Conservation (phyloP, 2,888 invertebrate species). For the Chloroclysta siterata region DNA sequence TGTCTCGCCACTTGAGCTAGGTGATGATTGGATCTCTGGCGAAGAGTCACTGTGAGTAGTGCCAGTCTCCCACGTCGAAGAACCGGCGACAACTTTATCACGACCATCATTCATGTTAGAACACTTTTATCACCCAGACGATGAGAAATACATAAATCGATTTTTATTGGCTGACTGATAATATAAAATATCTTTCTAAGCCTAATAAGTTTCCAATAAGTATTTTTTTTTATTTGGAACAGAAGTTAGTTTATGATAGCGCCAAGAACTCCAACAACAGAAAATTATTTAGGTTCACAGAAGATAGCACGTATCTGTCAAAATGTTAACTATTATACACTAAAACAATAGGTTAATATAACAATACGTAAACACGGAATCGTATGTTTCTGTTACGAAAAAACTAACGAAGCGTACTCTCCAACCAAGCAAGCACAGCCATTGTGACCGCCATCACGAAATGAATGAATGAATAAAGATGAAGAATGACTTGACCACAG, state of each 20-base stretch:
- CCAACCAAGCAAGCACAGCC: slow-evolving; percentile 58
- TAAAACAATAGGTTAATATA: slow-evolving; percentile 40
- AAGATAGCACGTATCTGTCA: slow-evolving; percentile 48
- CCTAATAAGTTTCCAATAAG: slow-evolving; percentile 67
- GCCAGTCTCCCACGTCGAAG: slow-evolving; percentile 77
- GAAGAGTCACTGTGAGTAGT: slow-evolving; percentile 73
- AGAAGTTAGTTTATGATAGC: slow-evolving; percentile 52
- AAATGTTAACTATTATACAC: slow-evolving; percentile 38
- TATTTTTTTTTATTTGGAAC: slow-evolving; percentile 61
- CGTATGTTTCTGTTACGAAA: slow-evolving; percentile 59
- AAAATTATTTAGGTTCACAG: slow-evolving; percentile 53
- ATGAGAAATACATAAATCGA: slow-evolving; percentile 29
- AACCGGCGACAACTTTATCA: slow-evolving; percentile 80
- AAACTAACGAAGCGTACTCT: slow-evolving; percentile 69
- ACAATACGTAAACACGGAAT: slow-evolving; percentile 60
- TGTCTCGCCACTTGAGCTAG: slow-evolving; percentile 73
- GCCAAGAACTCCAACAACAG: slow-evolving; percentile 60
- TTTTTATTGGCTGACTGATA: slow-evolving; percentile 15
- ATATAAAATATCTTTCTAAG: slow-evolving; percentile 33
- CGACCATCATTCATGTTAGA: slow-evolving; percentile 82
- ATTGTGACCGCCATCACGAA: slow-evolving; percentile 68
- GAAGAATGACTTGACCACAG: neutral
- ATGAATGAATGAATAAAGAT: slow-evolving; percentile 46
- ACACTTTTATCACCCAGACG: slow-evolving; percentile 42
- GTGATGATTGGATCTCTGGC: slow-evolving; percentile 76